Base-by-base conservation (phyloP, 2,888 invertebrate genomes). In the Polydrusus tereticollis region DNA sequence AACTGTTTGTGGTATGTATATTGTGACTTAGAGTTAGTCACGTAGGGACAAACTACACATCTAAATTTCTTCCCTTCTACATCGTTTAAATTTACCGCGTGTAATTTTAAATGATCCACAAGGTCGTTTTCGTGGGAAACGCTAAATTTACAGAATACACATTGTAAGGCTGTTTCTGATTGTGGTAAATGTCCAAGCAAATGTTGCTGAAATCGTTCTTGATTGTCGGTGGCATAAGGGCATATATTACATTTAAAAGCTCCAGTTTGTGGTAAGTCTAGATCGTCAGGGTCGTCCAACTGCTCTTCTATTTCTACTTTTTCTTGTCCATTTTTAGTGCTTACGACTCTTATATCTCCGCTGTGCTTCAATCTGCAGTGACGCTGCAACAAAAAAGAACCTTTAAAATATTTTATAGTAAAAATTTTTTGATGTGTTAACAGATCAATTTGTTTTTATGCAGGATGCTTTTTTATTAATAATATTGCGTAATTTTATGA, bases 1-100 rank as follows among this genome's bases (percentile, higher is more conserved):
- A 95, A 93, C 81, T 95, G 94, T 81, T 94, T 94, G 82, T 96
- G 96, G 82, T 95, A 94, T 82, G 93, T 89, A 84, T 91, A 94
- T 84, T 95, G 95, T 23, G 94, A 94, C 83, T 94, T 94, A 83
- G 93, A 94, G 82, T 94, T 94, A 41, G 94, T 94, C 77, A 93
- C 92, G 82, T 94, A 95, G 0, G 96, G 95, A 83, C 96, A 96
- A 66, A 91, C 90, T 4, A 89, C 88, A 82, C 96, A 96, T 81
- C 90, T 90, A 83, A 94, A 94, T 73, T 93, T 89, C 80, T 94
- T 93, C 2, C 86, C 86, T 33, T 85, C 83, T 50, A 82, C 78
- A 36, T 79, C 74, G 50, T 75, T 78, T 14, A 86, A 74, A 36
- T 70, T 78, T 41, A 81, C 78, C 6, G 77, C 62, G 78, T 93